Conservation (phyloP, 2,113 vertebrate genomes). For the Misgurnus mizolepis region DNA sequence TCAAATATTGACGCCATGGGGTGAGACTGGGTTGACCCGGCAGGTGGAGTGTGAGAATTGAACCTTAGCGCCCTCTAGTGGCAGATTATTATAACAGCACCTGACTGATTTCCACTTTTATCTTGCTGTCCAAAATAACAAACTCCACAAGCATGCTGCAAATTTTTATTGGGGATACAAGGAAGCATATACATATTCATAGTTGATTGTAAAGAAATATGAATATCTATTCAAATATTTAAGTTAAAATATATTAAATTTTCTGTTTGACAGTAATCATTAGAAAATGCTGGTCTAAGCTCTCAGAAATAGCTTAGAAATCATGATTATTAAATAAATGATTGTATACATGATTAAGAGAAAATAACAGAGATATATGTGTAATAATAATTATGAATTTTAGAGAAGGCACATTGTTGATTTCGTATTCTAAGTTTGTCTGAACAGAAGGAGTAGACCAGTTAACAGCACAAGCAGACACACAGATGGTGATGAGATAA, state of each 20-base stretch:
- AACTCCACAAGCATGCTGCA: neutral
- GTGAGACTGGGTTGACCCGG: too few species aligned
- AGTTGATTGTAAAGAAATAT: neutral
- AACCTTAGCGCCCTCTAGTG: conserved; percentile 5
- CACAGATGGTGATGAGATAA: neutral
- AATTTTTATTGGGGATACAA: neutral
- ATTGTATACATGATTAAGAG: neutral
- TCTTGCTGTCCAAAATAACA: neutral
- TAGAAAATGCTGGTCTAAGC: too few species aligned
- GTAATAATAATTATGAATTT: too few species aligned
- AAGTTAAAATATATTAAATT: neutral
- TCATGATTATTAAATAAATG: neutral
- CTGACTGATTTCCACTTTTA: neutral
- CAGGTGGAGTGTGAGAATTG: conserved; percentile 11
- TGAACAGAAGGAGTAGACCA: conserved; percentile 24
- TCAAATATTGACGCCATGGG: too few species aligned
- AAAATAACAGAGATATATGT: neutral
- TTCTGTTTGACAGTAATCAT: neutral
- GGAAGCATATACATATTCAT: neutral
- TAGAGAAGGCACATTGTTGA: neutral
- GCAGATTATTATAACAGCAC: too few species aligned
- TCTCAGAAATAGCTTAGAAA: neutral
- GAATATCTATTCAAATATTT: neutral
- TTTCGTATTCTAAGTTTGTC: neutral
- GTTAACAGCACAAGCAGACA: conserved; percentile 28